These are phyloP conservation scores for Fistularia tabacaria DNA, from an alignment of 2,797 vertebrate species.

Conservation along the genomic window DNA sequence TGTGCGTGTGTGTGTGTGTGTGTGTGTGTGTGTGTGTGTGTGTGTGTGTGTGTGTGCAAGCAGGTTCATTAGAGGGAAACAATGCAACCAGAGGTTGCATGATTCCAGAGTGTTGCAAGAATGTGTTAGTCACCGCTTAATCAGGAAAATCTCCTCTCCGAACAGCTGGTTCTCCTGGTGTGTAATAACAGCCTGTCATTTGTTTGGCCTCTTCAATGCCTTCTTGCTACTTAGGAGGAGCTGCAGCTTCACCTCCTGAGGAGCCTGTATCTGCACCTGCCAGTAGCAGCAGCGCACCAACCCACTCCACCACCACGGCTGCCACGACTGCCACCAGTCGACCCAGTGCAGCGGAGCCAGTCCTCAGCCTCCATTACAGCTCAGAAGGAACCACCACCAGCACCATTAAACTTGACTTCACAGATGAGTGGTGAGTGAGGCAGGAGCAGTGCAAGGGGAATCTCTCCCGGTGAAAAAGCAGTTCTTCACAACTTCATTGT, in stretches of 20 bases:
- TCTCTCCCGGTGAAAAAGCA: no score
- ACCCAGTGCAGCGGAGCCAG: conserved; percentile 82
- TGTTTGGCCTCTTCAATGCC: neutral
- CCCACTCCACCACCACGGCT: conserved; percentile 21
- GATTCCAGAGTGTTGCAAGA: no score
- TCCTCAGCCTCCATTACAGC: conserved; percentile 96
- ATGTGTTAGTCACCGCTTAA: no score
- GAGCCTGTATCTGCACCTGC: conserved; percentile 27
- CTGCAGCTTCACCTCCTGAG: conserved; percentile 33
- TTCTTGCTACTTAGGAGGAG: conserved; percentile 49
- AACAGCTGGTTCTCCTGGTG: no score
- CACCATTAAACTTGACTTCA: conserved; percentile 98
- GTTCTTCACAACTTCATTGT: no score
- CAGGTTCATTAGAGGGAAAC: no score
- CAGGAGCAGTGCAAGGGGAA: neutral
- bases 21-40: no score
- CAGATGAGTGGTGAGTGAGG: conserved; percentile 90
- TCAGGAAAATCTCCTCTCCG: no score
- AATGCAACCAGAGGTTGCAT: no score
- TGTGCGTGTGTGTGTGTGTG: no score
- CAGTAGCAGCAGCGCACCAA: conserved; percentile 16
- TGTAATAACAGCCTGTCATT: no score
- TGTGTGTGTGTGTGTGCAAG: no score
- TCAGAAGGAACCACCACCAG: conserved; percentile 97
- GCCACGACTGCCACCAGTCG: conserved; percentile 39